phyloP scores from a whole-genome alignment of 2,113 vertebrate genomes.

The Antennarius striatus region DNA sequence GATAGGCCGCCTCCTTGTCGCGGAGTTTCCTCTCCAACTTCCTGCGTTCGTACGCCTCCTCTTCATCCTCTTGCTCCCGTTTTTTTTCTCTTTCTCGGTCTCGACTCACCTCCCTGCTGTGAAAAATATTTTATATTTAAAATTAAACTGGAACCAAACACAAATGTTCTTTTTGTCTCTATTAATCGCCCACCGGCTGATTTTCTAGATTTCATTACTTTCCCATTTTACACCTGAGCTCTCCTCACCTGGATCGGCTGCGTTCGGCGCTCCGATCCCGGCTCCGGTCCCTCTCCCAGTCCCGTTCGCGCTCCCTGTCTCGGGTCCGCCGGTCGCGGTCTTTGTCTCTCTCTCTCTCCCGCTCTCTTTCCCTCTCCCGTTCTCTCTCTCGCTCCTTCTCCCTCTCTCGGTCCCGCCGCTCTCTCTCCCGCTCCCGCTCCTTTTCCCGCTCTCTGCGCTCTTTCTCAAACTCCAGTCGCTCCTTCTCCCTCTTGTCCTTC shows the following conservation, averaged over 20 bases:
- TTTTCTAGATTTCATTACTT: too few species aligned
- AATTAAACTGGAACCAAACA: neutral
- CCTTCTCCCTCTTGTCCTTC: conserved; percentile 96
- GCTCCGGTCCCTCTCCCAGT: conserved; percentile 86
- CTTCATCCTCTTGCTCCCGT: conserved; percentile 94
- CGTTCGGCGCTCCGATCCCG: conserved; percentile 86
- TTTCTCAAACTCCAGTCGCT: conserved; percentile 94
- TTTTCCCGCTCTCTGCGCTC: conserved; percentile 84
- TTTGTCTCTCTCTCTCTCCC: conserved; percentile 73
- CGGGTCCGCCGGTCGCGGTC: conserved; percentile 86
- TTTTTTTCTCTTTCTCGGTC: conserved; percentile 94
- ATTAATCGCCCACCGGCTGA: too few species aligned
- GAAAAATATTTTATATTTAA: neutral
- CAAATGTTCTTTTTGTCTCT: neutral
- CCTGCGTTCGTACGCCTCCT: conserved; percentile 93
- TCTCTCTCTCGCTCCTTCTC: conserved; percentile 97
- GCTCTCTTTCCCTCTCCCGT: conserved; percentile 89
- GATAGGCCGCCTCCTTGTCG: conserved; percentile 98
- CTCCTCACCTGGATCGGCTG: conserved; percentile 88
- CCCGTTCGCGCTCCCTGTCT: conserved; percentile 84
- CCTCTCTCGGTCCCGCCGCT: conserved; percentile 75
- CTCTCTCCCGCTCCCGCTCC: conserved; percentile 77
- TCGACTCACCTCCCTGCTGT: conserved; percentile 85
- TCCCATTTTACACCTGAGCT: too few species aligned
- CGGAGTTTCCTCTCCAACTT: conserved; percentile 94